phyloP scores from a whole-genome alignment of 2,888 invertebrate genomes.

The Eudasyphora cyanicolor region DNA sequence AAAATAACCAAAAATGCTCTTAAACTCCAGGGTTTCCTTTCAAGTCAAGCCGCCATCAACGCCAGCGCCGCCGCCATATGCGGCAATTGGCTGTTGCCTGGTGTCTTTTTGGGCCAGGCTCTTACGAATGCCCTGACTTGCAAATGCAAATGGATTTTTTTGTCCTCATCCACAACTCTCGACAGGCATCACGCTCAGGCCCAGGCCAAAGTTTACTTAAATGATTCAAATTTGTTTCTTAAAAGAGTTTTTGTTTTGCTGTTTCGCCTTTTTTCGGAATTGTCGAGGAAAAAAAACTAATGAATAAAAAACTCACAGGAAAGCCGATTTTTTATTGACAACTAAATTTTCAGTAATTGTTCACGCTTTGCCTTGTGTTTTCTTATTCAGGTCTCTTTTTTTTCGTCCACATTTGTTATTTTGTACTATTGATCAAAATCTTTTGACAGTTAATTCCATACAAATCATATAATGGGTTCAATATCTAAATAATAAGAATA shows the following conservation, averaged over 20 bases:
- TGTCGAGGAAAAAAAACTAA: not conserved
- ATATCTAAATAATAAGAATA: too few relatives aligned
- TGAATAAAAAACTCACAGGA: not conserved
- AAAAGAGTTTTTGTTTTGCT: conserved; percentile 34
- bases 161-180: too few relatives aligned
- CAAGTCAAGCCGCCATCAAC: conserved; percentile 49
- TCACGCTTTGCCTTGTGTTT: conserved; percentile 55
- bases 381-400: not conserved
- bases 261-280: conserved; percentile 28
- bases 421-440: conserved; percentile 53
- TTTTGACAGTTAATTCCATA: conserved; percentile 52
- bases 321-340: conserved; percentile 53
- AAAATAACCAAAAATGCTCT: not conserved
- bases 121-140: conserved; percentile 47
- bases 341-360: conserved; percentile 65
- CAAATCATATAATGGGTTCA: conserved; percentile 21
- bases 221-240: conserved; percentile 64
- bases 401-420: conserved; percentile 8
- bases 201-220: conserved; percentile 63
- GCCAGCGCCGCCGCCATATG: conserved; percentile 39
- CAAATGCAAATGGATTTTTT: conserved; percentile 54
- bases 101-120: conserved; percentile 54
- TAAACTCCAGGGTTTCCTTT: conserved; percentile 64
- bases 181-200: conserved; percentile 30
- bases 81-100: conserved; percentile 9